Evolutionary conservation across 1,140 invertebrate species (phyloP).

Genomic region (Drosophila watanabei): DNA sequence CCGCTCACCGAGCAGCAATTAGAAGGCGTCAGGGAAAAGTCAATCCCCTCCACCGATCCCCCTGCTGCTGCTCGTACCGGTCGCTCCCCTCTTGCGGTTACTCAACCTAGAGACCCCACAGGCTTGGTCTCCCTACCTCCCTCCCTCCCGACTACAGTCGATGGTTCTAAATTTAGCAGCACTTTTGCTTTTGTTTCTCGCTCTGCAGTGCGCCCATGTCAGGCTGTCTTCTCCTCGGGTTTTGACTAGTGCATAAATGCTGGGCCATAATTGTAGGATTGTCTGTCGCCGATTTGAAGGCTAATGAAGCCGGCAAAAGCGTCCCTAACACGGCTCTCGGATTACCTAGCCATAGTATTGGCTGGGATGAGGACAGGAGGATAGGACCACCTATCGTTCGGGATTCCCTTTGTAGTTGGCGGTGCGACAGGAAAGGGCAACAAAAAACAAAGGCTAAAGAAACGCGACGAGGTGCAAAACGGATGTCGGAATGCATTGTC

Average conservation of each 20-base stretch:
- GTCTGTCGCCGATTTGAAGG: slow-evolving; percentile 52
- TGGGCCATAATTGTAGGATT: slow-evolving; percentile 75
- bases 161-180: slow-evolving; percentile 75
- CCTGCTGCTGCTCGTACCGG: background rate
- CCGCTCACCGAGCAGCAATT: slow-evolving; percentile 60
- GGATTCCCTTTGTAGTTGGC: slow-evolving; percentile 43
- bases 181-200: slow-evolving; percentile 73
- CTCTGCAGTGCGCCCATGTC: slow-evolving; percentile 31
- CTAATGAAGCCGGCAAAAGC: slow-evolving; percentile 61
- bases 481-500: slow-evolving; percentile 50
- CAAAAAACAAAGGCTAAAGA: slow-evolving; percentile 26
- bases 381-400: slow-evolving; percentile 39
- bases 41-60: background rate
- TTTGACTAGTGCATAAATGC: slow-evolving; percentile 64
- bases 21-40: slow-evolving; percentile 61
- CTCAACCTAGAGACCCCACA: slow-evolving; percentile 64
- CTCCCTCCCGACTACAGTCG: slow-evolving; percentile 17
- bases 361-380: background rate
- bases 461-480: slow-evolving; percentile 46
- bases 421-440: slow-evolving; percentile 22
- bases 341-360: slow-evolving; percentile 31
- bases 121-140: slow-evolving; percentile 24
- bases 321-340: slow-evolving; percentile 60
- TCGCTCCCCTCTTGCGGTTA: slow-evolving; percentile 63
- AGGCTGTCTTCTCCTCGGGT: slow-evolving; percentile 25